phyloP scores from a whole-genome alignment of 2,888 invertebrate genomes.

The Thysanoteuthis rhombus region DNA sequence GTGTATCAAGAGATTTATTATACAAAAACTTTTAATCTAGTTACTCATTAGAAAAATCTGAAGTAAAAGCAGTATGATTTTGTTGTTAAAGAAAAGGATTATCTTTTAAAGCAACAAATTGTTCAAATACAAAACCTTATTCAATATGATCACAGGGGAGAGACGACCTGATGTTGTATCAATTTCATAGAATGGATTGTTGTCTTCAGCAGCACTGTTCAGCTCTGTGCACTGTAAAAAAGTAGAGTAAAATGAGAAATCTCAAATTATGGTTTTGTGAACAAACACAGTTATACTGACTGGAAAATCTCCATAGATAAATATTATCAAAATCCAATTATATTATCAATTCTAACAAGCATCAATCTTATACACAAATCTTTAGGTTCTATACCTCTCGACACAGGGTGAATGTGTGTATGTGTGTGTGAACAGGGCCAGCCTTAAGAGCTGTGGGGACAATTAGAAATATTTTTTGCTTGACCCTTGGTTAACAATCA shows the following conservation, averaged over 20 bases:
- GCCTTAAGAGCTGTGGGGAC: too few species aligned
- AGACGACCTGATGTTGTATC: background rate
- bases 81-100: too few species aligned
- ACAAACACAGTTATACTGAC: background rate
- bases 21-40: too few species aligned
- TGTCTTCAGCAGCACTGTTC: background rate
- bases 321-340: background rate
- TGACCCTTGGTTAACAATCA: too few species aligned
- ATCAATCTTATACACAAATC: too few species aligned
- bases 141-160: constrained; percentile 18
- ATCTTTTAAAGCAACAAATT: background rate
- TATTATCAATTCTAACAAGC: background rate
- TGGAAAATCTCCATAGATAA: background rate
- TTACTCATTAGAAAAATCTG: too few species aligned
- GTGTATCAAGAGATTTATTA: too few species aligned
- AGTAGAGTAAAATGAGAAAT: background rate
- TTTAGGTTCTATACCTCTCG: too few species aligned
- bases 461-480: too few species aligned
- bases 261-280: background rate
- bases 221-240: constrained; percentile 1
- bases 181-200: constrained; percentile 1
- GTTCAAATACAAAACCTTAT: background rate
- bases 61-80: too few species aligned
- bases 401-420: too few species aligned
- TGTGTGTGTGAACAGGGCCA: too few species aligned